A percentile compares a stretch with the other conserved stretches of the same genome.
Conservation (phyloP, 2,113 vertebrate species). For the Petaurus breviceps region DNA sequence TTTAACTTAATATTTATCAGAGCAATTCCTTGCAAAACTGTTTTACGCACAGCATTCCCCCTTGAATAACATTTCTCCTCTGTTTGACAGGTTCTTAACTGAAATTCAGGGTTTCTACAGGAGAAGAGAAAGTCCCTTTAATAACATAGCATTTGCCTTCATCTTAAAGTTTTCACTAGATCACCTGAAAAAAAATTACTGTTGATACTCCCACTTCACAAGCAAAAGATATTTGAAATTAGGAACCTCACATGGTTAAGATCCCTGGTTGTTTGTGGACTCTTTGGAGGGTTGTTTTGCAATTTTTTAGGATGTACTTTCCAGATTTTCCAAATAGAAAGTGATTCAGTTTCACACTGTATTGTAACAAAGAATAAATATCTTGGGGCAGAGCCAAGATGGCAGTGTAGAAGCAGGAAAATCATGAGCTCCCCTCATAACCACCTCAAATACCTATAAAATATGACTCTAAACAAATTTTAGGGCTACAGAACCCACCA, state of each 20-base stretch:
- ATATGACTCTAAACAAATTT: too few species aligned
- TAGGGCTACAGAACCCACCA: too few species aligned
- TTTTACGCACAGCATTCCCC: neutral
- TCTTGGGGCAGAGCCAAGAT: too few species aligned
- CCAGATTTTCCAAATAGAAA: neutral
- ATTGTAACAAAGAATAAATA: too few species aligned
- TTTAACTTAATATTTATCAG: neutral
- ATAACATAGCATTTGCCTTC: neutral
- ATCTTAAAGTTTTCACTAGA: neutral
- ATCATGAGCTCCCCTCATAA: too few species aligned
- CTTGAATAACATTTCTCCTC: neutral
- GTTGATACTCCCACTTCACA: neutral
- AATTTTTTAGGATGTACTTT: neutral
- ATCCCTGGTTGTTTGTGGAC: neutral
- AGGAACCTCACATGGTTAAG: neutral
- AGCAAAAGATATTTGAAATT: neutral
- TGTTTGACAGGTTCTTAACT: neutral
- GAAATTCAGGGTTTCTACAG: neutral
- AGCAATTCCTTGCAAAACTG: neutral
- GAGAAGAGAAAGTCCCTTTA: neutral
- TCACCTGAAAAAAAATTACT: slow-evolving; percentile 22
- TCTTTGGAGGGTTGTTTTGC: neutral
- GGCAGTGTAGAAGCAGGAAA: too few species aligned
- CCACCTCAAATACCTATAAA: too few species aligned
- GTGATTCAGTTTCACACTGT: too few species aligned